Evolutionary conservation across 2,113 vertebrate genomes (phyloP), one percentile per base, ranked within the genome.

Genomic region (Pluvianellus socialis): DNA sequence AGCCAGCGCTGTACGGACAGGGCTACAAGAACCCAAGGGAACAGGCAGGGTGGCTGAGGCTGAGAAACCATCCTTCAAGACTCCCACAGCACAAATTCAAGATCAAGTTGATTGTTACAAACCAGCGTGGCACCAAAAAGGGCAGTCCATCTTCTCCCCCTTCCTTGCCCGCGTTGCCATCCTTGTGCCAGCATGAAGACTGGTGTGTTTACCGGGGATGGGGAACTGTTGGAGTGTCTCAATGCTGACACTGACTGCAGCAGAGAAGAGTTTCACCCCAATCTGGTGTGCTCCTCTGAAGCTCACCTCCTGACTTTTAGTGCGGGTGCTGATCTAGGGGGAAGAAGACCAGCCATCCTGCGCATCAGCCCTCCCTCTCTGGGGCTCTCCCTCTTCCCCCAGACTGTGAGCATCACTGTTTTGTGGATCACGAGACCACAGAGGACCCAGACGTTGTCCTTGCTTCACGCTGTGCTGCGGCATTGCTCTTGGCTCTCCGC

Each of bases 401-500:
- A 44, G 58, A 2, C 4, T 6, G 14, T 73, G 7, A 42, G 21
- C n/a, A 35, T 66, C 1, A 0, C 50, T 55, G 9, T 23, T 66
- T 50, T 61, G 61, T 65, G 61, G 50, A 42, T 59, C 40, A 7
- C 0, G 2, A 53, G 68, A 32, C 58, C 27, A 13, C 0, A 2
- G 40, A 71, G 52, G 70, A 42, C 40, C 56, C 68, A 80, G 45
- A 71, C 44, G 58, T 44, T 71, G 40, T 55, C 45, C 58, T 40
- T 27, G 50, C 62, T 42, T 62, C 1, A 0, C 1, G 2, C 82
- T 33, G 32, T 22, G 58, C 44, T 53, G 62, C 1, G 10, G 65
- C 23, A 6, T 22, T 32, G 66, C 40, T 65, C 17, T 70, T 66
- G 68, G 88, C 74, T 81, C 26, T 16, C 53, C 6, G 0, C 68